Conservation (phyloP, 2,113 vertebrate species). For the Butorides virescens region DNA sequence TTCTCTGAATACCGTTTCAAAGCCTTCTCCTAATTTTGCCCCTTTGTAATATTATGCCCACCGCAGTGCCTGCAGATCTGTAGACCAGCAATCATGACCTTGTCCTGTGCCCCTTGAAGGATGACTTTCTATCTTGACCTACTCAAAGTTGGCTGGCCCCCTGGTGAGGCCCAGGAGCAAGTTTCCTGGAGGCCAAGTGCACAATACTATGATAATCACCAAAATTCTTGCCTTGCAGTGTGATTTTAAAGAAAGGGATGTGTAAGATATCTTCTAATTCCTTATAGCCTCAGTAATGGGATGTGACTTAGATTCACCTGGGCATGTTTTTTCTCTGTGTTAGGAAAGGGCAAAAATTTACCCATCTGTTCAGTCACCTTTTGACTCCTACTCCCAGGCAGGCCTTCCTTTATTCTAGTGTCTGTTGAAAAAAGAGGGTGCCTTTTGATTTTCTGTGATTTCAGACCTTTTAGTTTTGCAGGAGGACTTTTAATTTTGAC, state of each 20-base stretch:
- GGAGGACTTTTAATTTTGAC: background rate
- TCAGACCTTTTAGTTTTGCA: background rate
- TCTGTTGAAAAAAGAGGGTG: background rate
- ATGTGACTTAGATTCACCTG: background rate
- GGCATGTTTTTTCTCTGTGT: background rate
- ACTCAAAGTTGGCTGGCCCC: background rate
- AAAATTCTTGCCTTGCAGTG: background rate
- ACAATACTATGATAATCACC: background rate
- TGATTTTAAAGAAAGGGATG: background rate
- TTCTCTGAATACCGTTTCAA: background rate
- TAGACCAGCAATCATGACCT: background rate
- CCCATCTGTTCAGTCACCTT: background rate
- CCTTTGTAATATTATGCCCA: background rate
- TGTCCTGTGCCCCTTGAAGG: background rate
- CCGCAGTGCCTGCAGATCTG: background rate
- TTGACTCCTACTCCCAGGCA: background rate
- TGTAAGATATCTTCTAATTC: background rate
- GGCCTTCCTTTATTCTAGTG: background rate
- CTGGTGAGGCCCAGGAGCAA: background rate
- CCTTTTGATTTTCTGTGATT: background rate
- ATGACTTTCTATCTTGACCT: background rate
- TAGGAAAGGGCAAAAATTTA: background rate
- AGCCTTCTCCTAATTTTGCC: background rate
- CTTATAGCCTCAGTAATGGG: background rate
- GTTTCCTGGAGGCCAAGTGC: background rate